A percentile compares a stretch with the other conserved stretches of the same genome.
These are phyloP conservation scores for Cepaea hortensis DNA, from an alignment of 2,888 invertebrate species.

Conservation along the genomic window DNA sequence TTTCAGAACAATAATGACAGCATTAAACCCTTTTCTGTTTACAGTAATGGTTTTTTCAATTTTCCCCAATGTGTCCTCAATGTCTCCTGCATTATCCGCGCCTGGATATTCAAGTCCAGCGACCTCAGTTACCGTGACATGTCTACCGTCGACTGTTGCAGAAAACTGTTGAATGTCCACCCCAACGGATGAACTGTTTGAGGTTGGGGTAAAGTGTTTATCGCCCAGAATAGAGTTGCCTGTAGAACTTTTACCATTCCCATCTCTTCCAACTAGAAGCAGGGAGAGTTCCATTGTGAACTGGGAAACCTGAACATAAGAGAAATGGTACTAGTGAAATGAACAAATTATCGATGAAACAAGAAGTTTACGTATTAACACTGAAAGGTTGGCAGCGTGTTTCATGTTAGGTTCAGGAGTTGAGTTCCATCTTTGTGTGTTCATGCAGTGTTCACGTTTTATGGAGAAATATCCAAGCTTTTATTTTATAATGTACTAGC, in stretches of 20 bases:
- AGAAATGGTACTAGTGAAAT: neutral
- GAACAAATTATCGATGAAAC: too few species aligned
- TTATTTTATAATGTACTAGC: too few species aligned
- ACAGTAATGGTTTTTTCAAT: neutral
- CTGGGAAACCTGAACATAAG: neutral
- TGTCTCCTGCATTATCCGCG: neutral
- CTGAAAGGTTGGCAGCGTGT: too few species aligned
- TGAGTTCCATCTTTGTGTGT: too few species aligned
- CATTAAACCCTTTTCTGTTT: neutral
- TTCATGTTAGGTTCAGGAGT: too few species aligned
- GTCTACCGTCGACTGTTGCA: neutral
- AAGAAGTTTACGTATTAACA: too few species aligned
- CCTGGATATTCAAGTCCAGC: neutral
- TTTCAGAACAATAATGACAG: constrained; percentile 19
- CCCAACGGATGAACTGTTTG: neutral
- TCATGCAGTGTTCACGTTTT: too few species aligned
- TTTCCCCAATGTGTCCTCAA: neutral
- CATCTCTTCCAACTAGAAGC: constrained; percentile 12
- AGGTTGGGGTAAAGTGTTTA: neutral
- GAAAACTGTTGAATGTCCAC: neutral
- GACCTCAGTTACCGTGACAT: neutral
- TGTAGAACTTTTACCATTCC: constrained; percentile 33
- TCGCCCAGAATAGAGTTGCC: constrained; percentile 11
- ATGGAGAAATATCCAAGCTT: too few species aligned
- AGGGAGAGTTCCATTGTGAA: neutral